Evolutionary conservation across 1,140 invertebrate species (phyloP).

Genomic region (Coenobita brevimanus): DNA sequence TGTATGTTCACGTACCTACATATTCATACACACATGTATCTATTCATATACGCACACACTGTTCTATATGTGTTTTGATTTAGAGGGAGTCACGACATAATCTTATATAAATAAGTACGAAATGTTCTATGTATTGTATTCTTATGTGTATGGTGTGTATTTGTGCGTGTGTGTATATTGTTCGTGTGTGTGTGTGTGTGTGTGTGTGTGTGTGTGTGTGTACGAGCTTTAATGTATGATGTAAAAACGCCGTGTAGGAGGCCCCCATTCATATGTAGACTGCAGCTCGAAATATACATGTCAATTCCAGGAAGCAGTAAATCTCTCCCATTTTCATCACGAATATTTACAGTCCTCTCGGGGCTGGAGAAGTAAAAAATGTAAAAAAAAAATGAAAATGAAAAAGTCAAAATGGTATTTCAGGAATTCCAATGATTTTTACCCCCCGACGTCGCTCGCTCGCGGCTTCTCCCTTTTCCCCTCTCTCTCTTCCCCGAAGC

Average conservation of each 20-base stretch:
- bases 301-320: too few relatives aligned
- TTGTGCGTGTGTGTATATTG: not conserved
- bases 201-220: not conserved
- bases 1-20: too few relatives aligned
- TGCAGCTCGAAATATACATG: too few relatives aligned
- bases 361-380: not conserved
- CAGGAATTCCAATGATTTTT: conserved; percentile 2
- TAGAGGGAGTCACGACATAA: too few relatives aligned
- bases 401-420: too few relatives aligned
- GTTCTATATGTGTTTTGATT: too few relatives aligned
- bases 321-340: not conserved
- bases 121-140: not conserved
- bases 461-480: conserved; percentile 3
- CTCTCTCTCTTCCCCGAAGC: not conserved
- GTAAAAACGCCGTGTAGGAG: too few relatives aligned
- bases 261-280: too few relatives aligned
- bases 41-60: too few relatives aligned
- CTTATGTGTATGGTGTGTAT: not conserved
- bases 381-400: too few relatives aligned
- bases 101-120: too few relatives aligned
- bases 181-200: not conserved
- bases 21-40: too few relatives aligned
- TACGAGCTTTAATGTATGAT: not conserved
- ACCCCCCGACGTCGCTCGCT: not conserved
- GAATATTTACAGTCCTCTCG: not conserved